These are phyloP conservation scores for Hydrozoanthus tunicans DNA, from an alignment of 64 coral and sea anemone species.

Conservation along the genomic window DNA sequence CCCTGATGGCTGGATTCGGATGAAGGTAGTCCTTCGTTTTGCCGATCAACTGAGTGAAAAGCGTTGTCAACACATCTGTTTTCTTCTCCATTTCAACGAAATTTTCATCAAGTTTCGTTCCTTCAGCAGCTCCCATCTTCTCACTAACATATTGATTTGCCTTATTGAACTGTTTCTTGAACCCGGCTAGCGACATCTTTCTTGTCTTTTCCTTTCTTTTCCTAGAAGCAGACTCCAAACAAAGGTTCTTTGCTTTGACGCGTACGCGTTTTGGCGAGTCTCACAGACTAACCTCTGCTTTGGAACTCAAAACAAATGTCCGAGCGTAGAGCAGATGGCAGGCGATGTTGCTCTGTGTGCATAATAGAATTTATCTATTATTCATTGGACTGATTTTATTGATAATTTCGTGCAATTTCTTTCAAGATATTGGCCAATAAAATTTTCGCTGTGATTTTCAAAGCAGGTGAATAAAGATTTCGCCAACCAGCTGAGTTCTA, in stretches of 20 bases:
- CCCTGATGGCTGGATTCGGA: constrained; percentile 73
- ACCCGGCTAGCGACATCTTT: constrained; percentile 76
- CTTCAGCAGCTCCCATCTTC: constrained; percentile 91
- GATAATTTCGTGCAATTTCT: constrained; percentile 38
- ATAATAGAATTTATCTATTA: constrained; percentile 36
- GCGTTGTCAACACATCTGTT: constrained; percentile 78
- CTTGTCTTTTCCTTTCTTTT: neutral
- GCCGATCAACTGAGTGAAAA: constrained; percentile 72
- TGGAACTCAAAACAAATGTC: constrained; percentile 20
- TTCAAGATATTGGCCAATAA: constrained; percentile 12
- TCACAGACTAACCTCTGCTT: neutral
- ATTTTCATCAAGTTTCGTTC: constrained; percentile 88
- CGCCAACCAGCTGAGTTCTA: constrained; percentile 24
- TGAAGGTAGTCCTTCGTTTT: constrained; percentile 94
- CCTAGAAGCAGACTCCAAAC: neutral
- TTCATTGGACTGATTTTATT: constrained; percentile 46
- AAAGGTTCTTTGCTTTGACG: neutral
- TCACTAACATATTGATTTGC: constrained; percentile 96
- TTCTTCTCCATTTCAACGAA: constrained; percentile 89
- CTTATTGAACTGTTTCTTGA: constrained; percentile 97
- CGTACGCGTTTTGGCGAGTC: neutral
- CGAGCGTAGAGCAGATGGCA: constrained; percentile 35
- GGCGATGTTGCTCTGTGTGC: neutral
- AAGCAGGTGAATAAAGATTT: constrained; percentile 7
- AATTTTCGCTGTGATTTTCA: neutral